Base-by-base conservation (phyloP, 30 jellyfish, hydroid and myxozoan species). In the Cassiopea andromeda region DNA sequence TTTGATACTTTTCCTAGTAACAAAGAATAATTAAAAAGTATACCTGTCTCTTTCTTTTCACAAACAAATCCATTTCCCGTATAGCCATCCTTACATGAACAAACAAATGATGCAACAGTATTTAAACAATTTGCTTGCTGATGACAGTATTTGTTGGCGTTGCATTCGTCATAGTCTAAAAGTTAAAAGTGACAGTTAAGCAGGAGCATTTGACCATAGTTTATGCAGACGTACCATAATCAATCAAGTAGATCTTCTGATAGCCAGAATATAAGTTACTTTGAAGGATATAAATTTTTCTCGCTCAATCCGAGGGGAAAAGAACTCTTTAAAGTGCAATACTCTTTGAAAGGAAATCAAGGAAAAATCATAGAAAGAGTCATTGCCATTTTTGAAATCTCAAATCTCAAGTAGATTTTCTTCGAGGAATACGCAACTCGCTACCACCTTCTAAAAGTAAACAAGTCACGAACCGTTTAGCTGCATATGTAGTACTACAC, bases 31-130 rank as follows among this genome's bases (percentile, higher is more conserved):
- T 5, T 5, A 7, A 27, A 16, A 43, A 70, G 4, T 15, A 27
- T 1, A 77, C 85, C 85, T 46, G 72, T 46, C 17, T 46, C 81
- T 3, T 12, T 81, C 66, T 60, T 45, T 61, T 60, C 48, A 19
- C 89, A 81, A 69, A 72, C 61, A 45, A 81, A 81, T 17, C 89
- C 89, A 64, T 81, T 81, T 67, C 89, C 89, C 16, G 44, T 48
- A 38, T 81, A 81, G 4, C 80, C 81, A 19, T 78, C 19, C 48
- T 64, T 81, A 78, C 89, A 81, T 7, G 78, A 46, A 44, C 89
- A 81, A 2, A 6, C 45, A 64, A 59, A 81, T 1, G 89, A 81
- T 1, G 70, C 17, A 47, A 19, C 7, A 2, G 81, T 60, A 7
- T 81, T 81, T 13, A 48, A 60, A 44, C 89, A 81, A 15, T 60